Base-by-base conservation (phyloP, 2,113 vertebrate species). In the Hypomesus transpacificus region DNA sequence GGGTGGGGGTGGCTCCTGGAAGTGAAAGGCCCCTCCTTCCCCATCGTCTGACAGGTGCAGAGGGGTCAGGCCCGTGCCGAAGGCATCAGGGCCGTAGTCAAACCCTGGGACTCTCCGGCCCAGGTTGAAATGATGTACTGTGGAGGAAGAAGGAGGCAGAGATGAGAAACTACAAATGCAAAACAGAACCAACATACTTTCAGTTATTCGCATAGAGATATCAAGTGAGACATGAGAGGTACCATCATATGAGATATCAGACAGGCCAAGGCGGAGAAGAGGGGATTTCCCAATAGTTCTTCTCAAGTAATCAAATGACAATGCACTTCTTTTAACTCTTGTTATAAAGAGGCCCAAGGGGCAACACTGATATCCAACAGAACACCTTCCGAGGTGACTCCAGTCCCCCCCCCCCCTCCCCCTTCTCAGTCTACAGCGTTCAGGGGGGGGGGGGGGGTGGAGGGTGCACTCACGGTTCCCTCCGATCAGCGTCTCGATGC, bases 71-170 rank as follows among this genome's bases (percentile, higher is more conserved):
- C 97, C 97, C 0, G 97, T 97, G 74, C 98, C 97, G 13, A 99
- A 98, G 0, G 91, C 92, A 0, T 98, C 95, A 0, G 96, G 96
- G 61, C 96, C 96, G 0, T 98, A 99, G 83, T 99, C 97, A 16
- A 99, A 99, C 9, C 95, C 97, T 0, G 96, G 96, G 86, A 98
- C 96, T 83, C 96, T 90, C 68, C 96, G 92, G 18, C 97, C 97
- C n/a, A 99, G 88, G 88, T 98, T 97, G 75, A 99, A 98, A 84
- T 99, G 97, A 76, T 99, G 97, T 88, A 99, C 97, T 99, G 75
- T 67, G 52, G 50, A 14, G 20, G 53, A 18, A 31, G 50, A 34
- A 7, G 26, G 22, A 68, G 20, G 8, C 26, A 51, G 52, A 58
- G 69, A 21, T 39, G 0, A 6, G 21, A n/a, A n/a, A n/a, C n/a